Conservation (phyloP, 2,797 vertebrate genomes). For the Myripristis jacobus region DNA sequence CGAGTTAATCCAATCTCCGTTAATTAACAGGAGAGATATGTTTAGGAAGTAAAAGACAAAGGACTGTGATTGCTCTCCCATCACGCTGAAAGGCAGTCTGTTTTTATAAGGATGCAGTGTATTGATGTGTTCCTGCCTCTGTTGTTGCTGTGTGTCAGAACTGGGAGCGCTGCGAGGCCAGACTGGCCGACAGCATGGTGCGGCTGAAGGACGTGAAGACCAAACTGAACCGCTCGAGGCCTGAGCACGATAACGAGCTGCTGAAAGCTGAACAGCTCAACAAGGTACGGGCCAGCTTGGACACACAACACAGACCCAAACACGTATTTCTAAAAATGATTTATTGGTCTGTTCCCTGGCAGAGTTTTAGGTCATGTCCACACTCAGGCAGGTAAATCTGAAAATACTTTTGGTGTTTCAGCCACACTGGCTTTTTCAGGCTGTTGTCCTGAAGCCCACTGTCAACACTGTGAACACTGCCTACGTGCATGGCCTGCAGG, state of each 20-base stretch:
- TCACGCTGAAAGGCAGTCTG: neutral
- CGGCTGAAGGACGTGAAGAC: constrained; percentile 81
- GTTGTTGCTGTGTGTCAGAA: constrained; percentile 76
- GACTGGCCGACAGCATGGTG: constrained; percentile 76
- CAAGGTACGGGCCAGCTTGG: constrained; percentile 79
- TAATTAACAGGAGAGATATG: constrained; percentile 31
- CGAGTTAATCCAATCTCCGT: constrained; percentile 60
- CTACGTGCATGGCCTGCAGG: no score
- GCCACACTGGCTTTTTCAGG: no score
- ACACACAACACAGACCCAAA: neutral
- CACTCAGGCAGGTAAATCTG: no score
- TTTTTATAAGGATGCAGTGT: neutral
- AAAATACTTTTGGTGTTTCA: no score
- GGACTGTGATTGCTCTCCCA: neutral
- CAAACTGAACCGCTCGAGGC: constrained; percentile 82
- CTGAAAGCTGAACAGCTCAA: constrained; percentile 74
- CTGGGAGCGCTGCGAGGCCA: constrained; percentile 86
- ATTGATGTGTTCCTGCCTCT: neutral
- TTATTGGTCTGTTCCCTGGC: no score
- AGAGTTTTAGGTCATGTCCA: no score
- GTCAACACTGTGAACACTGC: no score
- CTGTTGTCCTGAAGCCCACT: no score
- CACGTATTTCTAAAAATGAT: no score
- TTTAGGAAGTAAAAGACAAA: constrained; percentile 27
- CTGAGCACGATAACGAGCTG: constrained; percentile 83